A percentile compares a stretch with the other conserved stretches of the same genome.
Conservation (phyloP, 92 coral and sea anemone species). For the Ricordea florida region DNA sequence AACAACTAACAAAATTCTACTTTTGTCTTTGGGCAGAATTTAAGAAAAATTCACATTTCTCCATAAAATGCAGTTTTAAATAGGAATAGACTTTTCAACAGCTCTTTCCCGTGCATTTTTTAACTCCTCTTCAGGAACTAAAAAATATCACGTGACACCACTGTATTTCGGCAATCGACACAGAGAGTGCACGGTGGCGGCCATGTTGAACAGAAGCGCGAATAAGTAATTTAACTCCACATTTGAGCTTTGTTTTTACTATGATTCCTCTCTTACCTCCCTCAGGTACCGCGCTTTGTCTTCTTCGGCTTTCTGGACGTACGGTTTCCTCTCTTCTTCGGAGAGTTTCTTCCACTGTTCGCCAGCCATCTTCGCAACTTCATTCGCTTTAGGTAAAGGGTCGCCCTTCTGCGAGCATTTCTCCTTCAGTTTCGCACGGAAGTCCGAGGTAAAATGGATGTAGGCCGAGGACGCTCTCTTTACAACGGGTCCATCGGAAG, state of each 20-base stretch:
- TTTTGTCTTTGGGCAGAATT: too few species aligned
- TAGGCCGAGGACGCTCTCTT: conserved; percentile 94
- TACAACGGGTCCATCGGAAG: conserved; percentile 65
- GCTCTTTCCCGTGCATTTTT: neutral
- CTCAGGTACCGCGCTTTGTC: conserved; percentile 74
- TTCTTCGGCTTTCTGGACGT: conserved; percentile 56
- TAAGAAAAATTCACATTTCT: too few species aligned
- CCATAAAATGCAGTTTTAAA: neutral
- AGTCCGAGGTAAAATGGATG: conserved; percentile 83
- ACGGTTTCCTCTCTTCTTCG: conserved; percentile 73
- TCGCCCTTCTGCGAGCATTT: conserved; percentile 75
- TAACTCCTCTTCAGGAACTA: too few species aligned
- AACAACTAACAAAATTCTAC: too few species aligned
- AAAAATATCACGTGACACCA: conserved; percentile 64
- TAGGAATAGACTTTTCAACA: neutral
- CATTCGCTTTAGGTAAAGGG: conserved; percentile 85
- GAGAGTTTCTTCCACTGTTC: conserved; percentile 79
- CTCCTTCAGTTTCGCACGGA: conserved; percentile 71
- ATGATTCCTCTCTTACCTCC: conserved; percentile 67
- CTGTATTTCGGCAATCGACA: neutral
- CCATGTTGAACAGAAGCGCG: conserved; percentile 66
- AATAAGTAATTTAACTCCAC: conserved; percentile 10
- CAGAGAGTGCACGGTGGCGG: conserved; percentile 29
- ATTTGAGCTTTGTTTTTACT: neutral
- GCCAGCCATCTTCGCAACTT: conserved; percentile 94